Conservation (phyloP, 2,797 vertebrate genomes). For the Pagetopsis macropterus region DNA sequence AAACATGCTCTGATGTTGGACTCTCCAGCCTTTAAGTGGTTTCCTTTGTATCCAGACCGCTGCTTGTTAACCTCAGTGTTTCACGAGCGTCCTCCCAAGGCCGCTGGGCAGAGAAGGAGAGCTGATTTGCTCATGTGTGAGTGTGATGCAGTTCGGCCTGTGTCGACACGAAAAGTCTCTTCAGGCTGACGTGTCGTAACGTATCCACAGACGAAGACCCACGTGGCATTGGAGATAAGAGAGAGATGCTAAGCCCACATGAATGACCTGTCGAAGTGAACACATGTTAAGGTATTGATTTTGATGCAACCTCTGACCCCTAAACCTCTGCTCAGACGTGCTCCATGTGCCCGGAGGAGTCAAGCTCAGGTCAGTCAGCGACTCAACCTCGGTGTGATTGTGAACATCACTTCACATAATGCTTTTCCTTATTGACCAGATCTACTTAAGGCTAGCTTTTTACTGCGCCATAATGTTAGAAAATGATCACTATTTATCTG, state of each 20-base stretch:
- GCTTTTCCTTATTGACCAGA: conserved; percentile 7
- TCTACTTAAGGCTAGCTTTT: background rate
- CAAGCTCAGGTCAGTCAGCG: conserved; percentile 21
- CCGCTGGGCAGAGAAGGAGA: conserved; percentile 33
- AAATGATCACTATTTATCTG: conserved; percentile 31
- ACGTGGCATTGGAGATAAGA: conserved; percentile 39
- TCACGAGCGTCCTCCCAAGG: conserved; percentile 45
- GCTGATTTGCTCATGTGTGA: conserved; percentile 54
- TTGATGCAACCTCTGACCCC: background rate
- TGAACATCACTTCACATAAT: background rate
- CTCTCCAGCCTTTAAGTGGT: conserved; percentile 11
- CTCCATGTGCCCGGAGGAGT: conserved; percentile 23
- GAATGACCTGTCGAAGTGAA: background rate
- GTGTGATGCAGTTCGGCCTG: conserved; percentile 22
- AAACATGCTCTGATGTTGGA: background rate
- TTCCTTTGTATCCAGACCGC: conserved; percentile 7
- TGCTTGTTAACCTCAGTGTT: conserved; percentile 64
- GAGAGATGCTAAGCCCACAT: background rate
- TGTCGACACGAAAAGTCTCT: conserved; percentile 51
- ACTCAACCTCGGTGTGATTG: background rate
- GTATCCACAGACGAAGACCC: conserved; percentile 49
- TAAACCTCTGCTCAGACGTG: conserved; percentile 26
- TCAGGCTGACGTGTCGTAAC: conserved; percentile 58
- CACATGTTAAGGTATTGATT: conserved; percentile 4
- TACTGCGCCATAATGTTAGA: conserved; percentile 3